Evolutionary conservation across 2,888 invertebrate genomes (phyloP).

Genomic region (Drosophila melanosoma): DNA sequence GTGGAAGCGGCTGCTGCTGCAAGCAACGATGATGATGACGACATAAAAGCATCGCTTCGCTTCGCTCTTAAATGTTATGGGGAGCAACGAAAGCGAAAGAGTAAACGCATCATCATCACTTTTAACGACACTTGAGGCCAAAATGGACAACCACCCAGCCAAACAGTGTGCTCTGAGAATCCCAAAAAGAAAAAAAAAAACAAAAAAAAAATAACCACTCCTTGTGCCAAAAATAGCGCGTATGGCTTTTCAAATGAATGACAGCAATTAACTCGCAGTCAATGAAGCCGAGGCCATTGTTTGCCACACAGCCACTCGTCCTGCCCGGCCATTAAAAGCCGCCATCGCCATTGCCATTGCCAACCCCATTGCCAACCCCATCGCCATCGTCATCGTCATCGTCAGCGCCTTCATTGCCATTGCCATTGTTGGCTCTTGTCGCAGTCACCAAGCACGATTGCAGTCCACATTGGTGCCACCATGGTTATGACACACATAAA

Average conservation of each 20-base stretch:
- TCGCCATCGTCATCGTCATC: background rate
- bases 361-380: too few relatives aligned
- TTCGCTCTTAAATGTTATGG: constrained; percentile 56
- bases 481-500: constrained; percentile 71
- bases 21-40: constrained; percentile 45
- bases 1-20: constrained; percentile 31
- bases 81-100: constrained; percentile 57
- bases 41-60: constrained; percentile 46
- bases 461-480: constrained; percentile 28
- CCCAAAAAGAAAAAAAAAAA: background rate
- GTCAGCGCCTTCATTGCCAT: constrained; percentile 16
- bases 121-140: constrained; percentile 62
- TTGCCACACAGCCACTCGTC: constrained; percentile 44
- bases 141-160: constrained; percentile 7
- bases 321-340: constrained; percentile 63
- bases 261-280: constrained; percentile 79
- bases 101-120: constrained; percentile 75
- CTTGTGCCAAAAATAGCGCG: constrained; percentile 56
- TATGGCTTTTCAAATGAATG: constrained; percentile 80
- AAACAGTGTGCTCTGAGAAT: background rate
- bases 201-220: constrained; percentile 1
- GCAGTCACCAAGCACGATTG: constrained; percentile 46
- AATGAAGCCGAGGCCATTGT: constrained; percentile 71
- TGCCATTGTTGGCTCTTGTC: constrained; percentile 12
- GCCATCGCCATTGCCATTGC: constrained; percentile 25